Base-by-base conservation (phyloP, 2,888 invertebrate species). In the Lutraria lutraria region DNA sequence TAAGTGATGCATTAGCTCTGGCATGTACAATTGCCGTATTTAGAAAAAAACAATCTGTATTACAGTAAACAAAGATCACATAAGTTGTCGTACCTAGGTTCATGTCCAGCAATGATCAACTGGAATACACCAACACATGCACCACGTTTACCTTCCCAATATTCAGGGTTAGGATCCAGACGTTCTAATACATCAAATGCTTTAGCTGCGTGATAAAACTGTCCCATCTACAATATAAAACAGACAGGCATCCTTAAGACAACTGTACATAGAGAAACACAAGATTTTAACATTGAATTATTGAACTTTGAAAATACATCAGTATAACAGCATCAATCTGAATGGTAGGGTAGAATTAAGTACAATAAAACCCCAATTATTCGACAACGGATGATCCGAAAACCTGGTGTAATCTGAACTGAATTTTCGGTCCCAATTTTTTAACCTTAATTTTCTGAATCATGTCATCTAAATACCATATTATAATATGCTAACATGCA, bases 131-230 rank as follows among this genome's bases (percentile, higher is more conserved):
- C 99, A 86, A 99, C 98, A 95, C 99, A 98, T 0, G 99, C 99
- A 0, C 99, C 99, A 19, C 99, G 97, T 95, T 99, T 98, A 0
- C 99, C 99, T 97, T 99, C 99, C 99, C 99, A 99, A 97, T 99
- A 98, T 96, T 99, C 99, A 0, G 99, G 99, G 94, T 98, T 99
- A 0, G 99, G 98, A 96, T 99, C 99, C 94, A 99, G 97, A 94
- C 98, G 98, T 96, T 99, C 99, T 1, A 99, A 97, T 97, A 99
- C 98, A 96, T 99, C 99, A 96, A 99, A 99, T 0, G 99, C 99
- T 96, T 99, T 99, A 1, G 99, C 99, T 0, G 99, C 98, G 93
- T 99, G 98, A 97, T 99, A 98, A 97, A 99, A 99, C 96, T 99
- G 99, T 0, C 99, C 99, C 97, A 99, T 98, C 96, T 97, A 93